Base-by-base conservation (phyloP, 37 sponge, comb jelly and placozoan genomes). In the Tethya wilhelma region DNA sequence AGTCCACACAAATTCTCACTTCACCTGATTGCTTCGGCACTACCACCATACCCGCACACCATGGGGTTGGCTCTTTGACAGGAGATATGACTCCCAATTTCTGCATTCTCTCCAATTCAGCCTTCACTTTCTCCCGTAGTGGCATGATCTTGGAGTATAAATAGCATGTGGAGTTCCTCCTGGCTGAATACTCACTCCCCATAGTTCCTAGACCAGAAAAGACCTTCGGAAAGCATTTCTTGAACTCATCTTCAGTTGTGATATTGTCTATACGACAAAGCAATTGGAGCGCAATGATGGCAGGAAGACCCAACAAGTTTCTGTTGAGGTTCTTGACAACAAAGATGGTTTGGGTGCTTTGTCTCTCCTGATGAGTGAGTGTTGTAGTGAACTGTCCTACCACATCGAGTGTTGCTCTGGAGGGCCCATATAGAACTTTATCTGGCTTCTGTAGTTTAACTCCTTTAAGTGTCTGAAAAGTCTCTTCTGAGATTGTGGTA, bases 281-380 rank as follows among this genome's bases (percentile, higher is more conserved):
- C 2, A 66, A 36, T 4, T 32, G 30, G 32, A 66, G 67, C 34
- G 36, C 67, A 66, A 22, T 32, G 4, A 66, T 66, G 22, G 36
- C 67, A 4, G 67, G 67, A 33, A 66, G 67, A 22, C 67, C 67
- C 67, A 66, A 32, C 32, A 66, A 66, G 32, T 66, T 66, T 28
- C 34, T 33, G 22, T 4, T 66, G 34, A 66, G 67, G 30, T 32
- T 36, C 32, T 66, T 28, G 26, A 32, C 67, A 66, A 66, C 67
- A 32, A 33, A 12, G 34, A 66, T 36, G 1, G 67, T 66, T 32
- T 66, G 67, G 9, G 9, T 14, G 9, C 14, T 49, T 49, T 9
- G 14, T 14, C 14, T 9, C 53, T 14, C 53, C 14, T 67, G 5
- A 39, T 32, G 6, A 8, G 20, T 8, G 38, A 67, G 37, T 6